Conservation (phyloP, 2,113 vertebrate species). For the Ictalurus furcatus region DNA sequence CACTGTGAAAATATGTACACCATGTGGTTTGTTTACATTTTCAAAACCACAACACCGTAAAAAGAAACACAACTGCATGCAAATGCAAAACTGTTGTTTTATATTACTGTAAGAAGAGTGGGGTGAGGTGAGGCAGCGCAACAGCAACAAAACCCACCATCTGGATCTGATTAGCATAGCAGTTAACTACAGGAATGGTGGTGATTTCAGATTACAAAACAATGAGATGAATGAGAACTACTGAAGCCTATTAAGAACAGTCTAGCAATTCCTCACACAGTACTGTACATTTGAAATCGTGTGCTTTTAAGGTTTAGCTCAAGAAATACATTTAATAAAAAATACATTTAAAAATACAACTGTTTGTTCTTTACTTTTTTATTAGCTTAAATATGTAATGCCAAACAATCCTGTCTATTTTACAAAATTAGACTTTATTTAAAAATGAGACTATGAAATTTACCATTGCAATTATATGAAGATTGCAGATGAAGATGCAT, state of each 20-base stretch:
- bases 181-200: not conserved
- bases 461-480: not conserved
- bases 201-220: not conserved
- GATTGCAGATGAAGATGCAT: too few relatives aligned
- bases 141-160: not conserved
- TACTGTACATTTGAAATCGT: not conserved
- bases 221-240: not conserved
- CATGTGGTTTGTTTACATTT: not conserved
- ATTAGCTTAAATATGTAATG: not conserved
- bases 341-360: not conserved
- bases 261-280: not conserved
- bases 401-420: not conserved
- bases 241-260: not conserved
- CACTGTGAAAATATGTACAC: conserved; percentile 3
- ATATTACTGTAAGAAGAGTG: too few relatives aligned
- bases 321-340: not conserved
- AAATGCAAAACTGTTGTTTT: not conserved
- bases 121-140: not conserved
- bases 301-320: not conserved
- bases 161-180: not conserved
- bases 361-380: not conserved
- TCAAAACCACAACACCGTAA: not conserved
- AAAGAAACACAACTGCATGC: not conserved
- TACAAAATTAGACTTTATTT: not conserved
- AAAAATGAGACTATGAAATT: not conserved